phyloP scores from a whole-genome alignment of 2,113 vertebrate genomes.

The Pygoscelis antarcticus region DNA sequence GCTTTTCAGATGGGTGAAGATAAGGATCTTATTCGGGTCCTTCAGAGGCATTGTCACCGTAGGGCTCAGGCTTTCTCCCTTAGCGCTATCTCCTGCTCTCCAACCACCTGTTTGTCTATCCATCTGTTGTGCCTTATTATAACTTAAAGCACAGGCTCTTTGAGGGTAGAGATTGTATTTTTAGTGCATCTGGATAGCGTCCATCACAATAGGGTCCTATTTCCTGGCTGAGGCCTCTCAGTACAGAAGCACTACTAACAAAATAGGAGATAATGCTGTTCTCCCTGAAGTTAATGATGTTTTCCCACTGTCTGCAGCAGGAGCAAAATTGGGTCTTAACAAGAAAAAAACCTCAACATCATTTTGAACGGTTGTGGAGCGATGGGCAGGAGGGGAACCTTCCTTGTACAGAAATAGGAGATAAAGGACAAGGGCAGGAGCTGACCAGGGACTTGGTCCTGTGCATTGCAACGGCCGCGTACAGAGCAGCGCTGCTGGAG shows the following conservation, averaged over 20 bases:
- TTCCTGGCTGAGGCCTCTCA: neutral
- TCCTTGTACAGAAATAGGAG: neutral
- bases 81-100: neutral
- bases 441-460: neutral
- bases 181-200: neutral
- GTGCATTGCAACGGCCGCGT: accelerated
- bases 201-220: neutral
- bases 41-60: neutral
- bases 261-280: neutral
- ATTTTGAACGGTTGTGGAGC: accelerated
- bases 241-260: neutral
- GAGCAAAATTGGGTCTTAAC: neutral
- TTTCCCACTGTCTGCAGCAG: neutral
- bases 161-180: neutral
- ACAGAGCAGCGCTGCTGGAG: neutral
- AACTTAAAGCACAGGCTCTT: accelerated
- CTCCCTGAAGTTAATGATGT: accelerated
- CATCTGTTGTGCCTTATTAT: neutral
- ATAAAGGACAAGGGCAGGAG: neutral
- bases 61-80: neutral
- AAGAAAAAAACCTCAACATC: neutral
- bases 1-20: neutral
- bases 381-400: neutral
- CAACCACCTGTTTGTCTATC: neutral
- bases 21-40: neutral